Evolutionary conservation across 2,113 vertebrate genomes (phyloP), one percentile per base, ranked within the genome.

Genomic region (Cyprinodon brontotheroides): DNA sequence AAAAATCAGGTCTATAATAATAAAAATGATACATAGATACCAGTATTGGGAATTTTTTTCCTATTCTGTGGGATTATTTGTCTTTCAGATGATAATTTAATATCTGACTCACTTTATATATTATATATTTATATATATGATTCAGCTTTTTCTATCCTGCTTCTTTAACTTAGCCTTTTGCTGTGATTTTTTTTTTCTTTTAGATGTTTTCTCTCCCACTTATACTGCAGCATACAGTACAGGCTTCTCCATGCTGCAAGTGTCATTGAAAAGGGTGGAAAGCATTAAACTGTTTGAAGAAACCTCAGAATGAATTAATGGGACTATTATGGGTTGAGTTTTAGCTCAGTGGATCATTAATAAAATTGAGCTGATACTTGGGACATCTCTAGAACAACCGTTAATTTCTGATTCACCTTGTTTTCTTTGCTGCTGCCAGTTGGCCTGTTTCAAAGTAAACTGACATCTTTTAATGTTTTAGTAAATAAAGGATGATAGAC

Each of bases 401-500:
- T 62, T 38, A 9, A 17, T 36, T 14, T 12, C 4, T 1, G 13
- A 12, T 61, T 61, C 37, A 38, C 37, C 37, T 62, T 62, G 5
- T 38, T 38, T 62, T 38, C 15, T n/a, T 59, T 15, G 37, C 29
- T 17, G 12, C 13, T 67, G 20, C 59, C 48, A 60, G 6, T 41
- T 74, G 75, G 36, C 22, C 11, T 17, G 20, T 4, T 68, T 68
- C 10, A 81, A 74, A 77, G 62, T 81, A 67, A 86, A 74, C 41
- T 70, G 60, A 68, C 0, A 0, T 0, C 57, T 41, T 70, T 8
- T 14, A 62, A 67, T 70, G 69, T 37, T 41, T 81, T 53, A 66
- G 36, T 67, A 65, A 14, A 36, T 50, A 43, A 64, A 48, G 39
- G 61, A 64, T 77, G 70, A 73, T 78, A 75, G 61, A 17, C 67